Evolutionary conservation across 1,140 invertebrate species (phyloP).

Genomic region (Drosophila tristis): DNA sequence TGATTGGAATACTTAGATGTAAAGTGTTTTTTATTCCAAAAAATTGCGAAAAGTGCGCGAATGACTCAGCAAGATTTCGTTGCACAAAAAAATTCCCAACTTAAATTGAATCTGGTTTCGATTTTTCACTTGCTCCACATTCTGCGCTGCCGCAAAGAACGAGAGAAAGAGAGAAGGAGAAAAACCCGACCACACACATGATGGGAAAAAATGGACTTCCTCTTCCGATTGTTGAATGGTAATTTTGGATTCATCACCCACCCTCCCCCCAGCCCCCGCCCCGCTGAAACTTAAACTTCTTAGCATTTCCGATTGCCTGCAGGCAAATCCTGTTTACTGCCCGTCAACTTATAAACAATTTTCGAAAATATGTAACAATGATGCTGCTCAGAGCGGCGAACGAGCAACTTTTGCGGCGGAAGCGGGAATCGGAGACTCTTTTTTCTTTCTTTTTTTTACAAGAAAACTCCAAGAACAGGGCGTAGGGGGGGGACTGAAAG

Average conservation of each 20-base stretch:
- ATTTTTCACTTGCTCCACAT: conserved; percentile 50
- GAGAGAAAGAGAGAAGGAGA: not conserved
- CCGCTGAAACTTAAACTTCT: conserved; percentile 44
- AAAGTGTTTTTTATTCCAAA: too few species aligned
- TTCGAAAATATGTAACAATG: conserved; percentile 59
- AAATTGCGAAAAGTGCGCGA: too few species aligned
- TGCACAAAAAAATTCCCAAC: too few species aligned
- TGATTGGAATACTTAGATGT: too few species aligned
- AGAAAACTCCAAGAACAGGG: conserved; percentile 3
- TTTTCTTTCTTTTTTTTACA: not conserved
- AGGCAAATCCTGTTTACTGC: conserved; percentile 77
- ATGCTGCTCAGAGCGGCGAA: conserved; percentile 4
- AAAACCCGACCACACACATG: conserved; percentile 35
- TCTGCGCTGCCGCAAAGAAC: not conserved
- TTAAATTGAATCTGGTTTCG: not conserved
- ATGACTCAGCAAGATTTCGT: too few species aligned
- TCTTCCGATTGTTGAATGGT: conserved; percentile 50
- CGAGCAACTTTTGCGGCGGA: conserved; percentile 68
- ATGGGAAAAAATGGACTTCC: conserved; percentile 48
- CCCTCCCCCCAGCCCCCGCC: too few species aligned
- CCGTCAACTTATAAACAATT: conserved; percentile 79
- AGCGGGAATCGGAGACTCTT: conserved; percentile 41
- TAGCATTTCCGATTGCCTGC: conserved; percentile 46
- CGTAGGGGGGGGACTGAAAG: conserved; percentile 29
- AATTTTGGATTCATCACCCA: conserved; percentile 26